Percentiles rank a stretch among this genome's conserved stretches.
Conservation (phyloP, 2,113 vertebrate genomes). For the Nerophis lumbriciformis region DNA sequence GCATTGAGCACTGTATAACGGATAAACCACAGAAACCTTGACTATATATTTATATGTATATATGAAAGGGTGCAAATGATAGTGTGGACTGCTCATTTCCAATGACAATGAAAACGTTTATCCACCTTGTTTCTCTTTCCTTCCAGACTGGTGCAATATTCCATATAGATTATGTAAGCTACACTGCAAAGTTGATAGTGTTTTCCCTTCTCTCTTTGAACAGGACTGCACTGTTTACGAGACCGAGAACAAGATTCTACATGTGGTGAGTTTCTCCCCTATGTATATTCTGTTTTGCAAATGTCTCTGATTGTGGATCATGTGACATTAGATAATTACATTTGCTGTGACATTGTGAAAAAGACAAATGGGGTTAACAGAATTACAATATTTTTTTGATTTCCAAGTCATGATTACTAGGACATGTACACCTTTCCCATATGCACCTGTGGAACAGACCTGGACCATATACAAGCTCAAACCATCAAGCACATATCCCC, state of each 20-base stretch:
- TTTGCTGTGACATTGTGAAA: too few species aligned
- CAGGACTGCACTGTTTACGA: slow-evolving; percentile 90
- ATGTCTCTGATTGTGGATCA: not conserved
- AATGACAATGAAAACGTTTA: not conserved
- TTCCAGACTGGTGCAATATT: slow-evolving; percentile 12
- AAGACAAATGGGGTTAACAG: too few species aligned
- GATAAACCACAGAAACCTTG: too few species aligned
- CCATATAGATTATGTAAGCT: slow-evolving; percentile 23
- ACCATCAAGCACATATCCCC: too few species aligned
- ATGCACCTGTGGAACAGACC: too few species aligned
- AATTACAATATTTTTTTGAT: too few species aligned
- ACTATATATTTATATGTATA: too few species aligned
- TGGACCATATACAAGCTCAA: too few species aligned
- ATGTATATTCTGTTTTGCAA: not conserved
- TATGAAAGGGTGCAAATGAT: slow-evolving; percentile 11
- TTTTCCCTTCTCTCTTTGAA: slow-evolving; percentile 23
- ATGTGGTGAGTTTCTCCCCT: slow-evolving; percentile 78
- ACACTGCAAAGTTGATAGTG: slow-evolving; percentile 18
- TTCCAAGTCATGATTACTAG: too few species aligned
- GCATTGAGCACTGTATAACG: too few species aligned
- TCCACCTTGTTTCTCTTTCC: slow-evolving; percentile 14
- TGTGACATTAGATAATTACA: too few species aligned
- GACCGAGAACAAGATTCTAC: slow-evolving; percentile 90
- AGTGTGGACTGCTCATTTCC: slow-evolving; percentile 23
- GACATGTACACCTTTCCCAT: too few species aligned